These are phyloP conservation scores for Pseudomyrmex cubaensis DNA, from an alignment of 1,140 invertebrate species.

Conservation along the genomic window DNA sequence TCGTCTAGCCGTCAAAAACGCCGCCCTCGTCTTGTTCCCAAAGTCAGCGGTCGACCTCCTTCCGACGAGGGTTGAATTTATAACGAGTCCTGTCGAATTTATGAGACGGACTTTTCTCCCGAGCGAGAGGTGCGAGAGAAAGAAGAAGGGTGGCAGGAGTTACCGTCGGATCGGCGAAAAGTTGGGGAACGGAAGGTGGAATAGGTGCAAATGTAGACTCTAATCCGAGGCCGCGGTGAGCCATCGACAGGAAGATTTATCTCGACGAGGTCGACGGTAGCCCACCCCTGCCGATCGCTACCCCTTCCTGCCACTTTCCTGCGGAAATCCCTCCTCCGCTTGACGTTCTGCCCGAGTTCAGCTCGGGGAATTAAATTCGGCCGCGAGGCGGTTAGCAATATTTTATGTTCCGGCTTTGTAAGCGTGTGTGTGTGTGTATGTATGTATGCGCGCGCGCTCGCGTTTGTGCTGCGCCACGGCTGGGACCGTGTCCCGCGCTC, in stretches of 20 bases:
- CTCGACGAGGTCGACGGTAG: slow-evolving; percentile 68
- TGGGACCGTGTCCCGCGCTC: neutral
- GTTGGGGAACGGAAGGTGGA: slow-evolving; percentile 44
- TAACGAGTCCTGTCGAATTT: slow-evolving; percentile 74
- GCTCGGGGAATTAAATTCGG: slow-evolving; percentile 73
- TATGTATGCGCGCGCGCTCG: neutral
- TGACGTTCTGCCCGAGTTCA: slow-evolving; percentile 65
- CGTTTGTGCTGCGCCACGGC: neutral
- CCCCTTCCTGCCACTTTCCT: slow-evolving; percentile 41
- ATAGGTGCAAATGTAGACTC: slow-evolving; percentile 80
- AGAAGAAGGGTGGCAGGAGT: slow-evolving; percentile 35
- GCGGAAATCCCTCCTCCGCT: slow-evolving; percentile 61
- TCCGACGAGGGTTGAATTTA: slow-evolving; percentile 74
- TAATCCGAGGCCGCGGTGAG: slow-evolving; percentile 78
- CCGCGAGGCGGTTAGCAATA: slow-evolving; percentile 71
- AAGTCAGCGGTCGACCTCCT: slow-evolving; percentile 36
- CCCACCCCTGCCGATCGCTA: slow-evolving; percentile 39
- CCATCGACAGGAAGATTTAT: slow-evolving; percentile 82
- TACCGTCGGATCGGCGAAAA: slow-evolving; percentile 44
- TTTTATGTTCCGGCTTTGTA: slow-evolving; percentile 67
- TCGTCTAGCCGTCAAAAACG: slow-evolving; percentile 17
- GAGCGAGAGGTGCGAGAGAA: slow-evolving; percentile 28
- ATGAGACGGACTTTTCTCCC: slow-evolving; percentile 73
- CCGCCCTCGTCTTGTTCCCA: slow-evolving; percentile 13
- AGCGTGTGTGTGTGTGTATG: neutral